Percentiles rank a stretch among this genome's conserved stretches.
Conservation (phyloP, 53 echinoderm and acorn worm genomes). For the Apostichopus leukothele region DNA sequence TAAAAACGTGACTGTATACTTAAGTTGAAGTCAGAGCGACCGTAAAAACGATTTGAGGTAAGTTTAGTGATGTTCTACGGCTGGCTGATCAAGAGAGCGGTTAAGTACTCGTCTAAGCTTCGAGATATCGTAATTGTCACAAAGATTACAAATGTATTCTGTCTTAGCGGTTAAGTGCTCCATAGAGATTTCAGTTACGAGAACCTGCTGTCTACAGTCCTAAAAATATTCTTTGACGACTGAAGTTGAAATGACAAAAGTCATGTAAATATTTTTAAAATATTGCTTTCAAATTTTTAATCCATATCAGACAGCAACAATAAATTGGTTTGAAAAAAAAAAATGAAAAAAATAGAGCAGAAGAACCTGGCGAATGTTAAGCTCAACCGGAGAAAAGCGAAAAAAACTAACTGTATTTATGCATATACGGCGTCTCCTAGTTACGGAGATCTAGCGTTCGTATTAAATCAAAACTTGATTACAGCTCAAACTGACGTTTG, state of each 20-base stretch:
- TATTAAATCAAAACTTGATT: too few relatives aligned
- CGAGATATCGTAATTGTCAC: constrained; percentile 30
- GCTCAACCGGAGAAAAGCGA: too few relatives aligned
- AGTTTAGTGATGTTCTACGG: neutral
- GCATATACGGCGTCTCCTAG: too few relatives aligned
- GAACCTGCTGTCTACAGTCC: constrained; percentile 27
- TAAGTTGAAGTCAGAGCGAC: too few relatives aligned
- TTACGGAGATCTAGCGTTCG: too few relatives aligned
- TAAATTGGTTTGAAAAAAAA: too few relatives aligned
- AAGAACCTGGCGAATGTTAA: too few relatives aligned
- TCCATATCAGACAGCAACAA: constrained; percentile 1
- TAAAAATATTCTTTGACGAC: constrained; percentile 7
- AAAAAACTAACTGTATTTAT: too few relatives aligned
- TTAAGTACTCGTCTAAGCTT: constrained; percentile 12
- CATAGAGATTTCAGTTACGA: constrained; percentile 30
- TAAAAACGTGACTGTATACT: too few relatives aligned
- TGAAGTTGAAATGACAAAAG: constrained; percentile 23
- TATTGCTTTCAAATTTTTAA: constrained; percentile 25
- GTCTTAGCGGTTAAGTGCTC: constrained; percentile 28
- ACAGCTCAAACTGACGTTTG: too few relatives aligned
- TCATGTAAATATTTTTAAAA: constrained; percentile 42
- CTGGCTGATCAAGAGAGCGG: neutral
- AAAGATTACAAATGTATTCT: constrained; percentile 36
- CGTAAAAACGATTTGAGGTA: too few relatives aligned
- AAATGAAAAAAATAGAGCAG: too few relatives aligned